phyloP scores from a whole-genome alignment of 2,888 invertebrate species.

The Keiferia lycopersicella region DNA sequence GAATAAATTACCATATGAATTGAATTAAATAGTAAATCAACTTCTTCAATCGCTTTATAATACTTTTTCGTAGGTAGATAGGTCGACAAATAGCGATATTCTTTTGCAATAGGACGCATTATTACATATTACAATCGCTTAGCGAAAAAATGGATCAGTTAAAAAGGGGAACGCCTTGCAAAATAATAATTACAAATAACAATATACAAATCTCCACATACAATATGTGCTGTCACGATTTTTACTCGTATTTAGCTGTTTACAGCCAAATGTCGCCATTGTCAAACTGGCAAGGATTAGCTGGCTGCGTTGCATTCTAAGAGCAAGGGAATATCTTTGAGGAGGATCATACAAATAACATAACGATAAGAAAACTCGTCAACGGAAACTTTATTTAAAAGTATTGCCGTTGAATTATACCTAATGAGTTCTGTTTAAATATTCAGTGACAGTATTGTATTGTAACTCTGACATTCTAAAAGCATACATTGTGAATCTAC shows the following conservation, averaged over 20 bases:
- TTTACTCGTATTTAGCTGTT: not conserved
- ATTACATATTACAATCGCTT: not conserved
- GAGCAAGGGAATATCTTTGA: too few relatives aligned
- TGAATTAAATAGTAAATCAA: too few relatives aligned
- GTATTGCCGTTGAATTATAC: too few relatives aligned
- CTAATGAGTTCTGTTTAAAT: too few relatives aligned
- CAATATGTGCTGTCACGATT: conserved; percentile 5
- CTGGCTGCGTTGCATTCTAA: conserved; percentile 28
- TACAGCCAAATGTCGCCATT: conserved; percentile 56
- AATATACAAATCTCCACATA: conserved; percentile 12
- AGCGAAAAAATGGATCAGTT: not conserved
- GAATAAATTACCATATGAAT: not conserved
- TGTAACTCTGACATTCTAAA: too few relatives aligned
- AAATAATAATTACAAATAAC: not conserved
- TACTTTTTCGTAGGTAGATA: too few relatives aligned
- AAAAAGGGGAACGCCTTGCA: not conserved
- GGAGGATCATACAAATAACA: not conserved
- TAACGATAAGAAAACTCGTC: not conserved
- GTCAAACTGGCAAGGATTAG: conserved; percentile 57
- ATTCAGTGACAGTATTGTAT: too few relatives aligned
- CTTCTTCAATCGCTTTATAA: too few relatives aligned
- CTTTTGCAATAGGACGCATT: not conserved
- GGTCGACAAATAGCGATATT: too few relatives aligned
- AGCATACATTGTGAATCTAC: too few relatives aligned
- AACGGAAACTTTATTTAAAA: too few relatives aligned